These are phyloP conservation scores for Acanthococcus lagerstroemiae DNA, from an alignment of 2,888 invertebrate genomes.

Conservation along the genomic window DNA sequence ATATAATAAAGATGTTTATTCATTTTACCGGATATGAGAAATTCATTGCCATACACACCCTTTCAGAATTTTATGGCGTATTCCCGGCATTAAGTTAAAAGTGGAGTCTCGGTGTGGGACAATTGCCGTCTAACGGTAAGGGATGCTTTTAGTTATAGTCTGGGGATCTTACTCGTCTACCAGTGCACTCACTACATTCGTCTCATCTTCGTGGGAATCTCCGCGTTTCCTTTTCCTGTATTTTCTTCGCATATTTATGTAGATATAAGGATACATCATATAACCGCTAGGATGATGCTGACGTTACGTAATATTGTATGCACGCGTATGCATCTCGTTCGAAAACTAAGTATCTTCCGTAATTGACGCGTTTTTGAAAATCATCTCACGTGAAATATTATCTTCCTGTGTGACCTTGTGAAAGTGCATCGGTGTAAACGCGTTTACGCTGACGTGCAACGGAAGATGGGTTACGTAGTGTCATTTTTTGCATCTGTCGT, in stretches of 20 bases:
- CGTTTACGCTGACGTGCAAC: slow-evolving; percentile 5
- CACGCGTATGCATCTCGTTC: not conserved
- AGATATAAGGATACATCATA: not conserved
- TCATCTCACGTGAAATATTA: slow-evolving; percentile 24
- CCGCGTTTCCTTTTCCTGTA: slow-evolving; percentile 23
- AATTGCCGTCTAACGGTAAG: not conserved
- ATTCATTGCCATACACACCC: not conserved
- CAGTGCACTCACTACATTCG: not conserved
- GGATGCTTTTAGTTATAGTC: not conserved
- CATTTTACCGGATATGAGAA: not conserved
- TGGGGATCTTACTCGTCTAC: not conserved
- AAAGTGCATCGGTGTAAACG: not conserved
- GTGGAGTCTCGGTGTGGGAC: not conserved
- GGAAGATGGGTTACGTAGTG: slow-evolving; percentile 24
- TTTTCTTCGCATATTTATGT: not conserved
- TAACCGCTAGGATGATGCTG: not conserved
- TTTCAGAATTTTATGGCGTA: not conserved
- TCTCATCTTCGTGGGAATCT: slow-evolving; percentile 24
- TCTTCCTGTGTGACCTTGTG: slow-evolving; percentile 28
- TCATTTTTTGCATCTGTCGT: slow-evolving; percentile 18
- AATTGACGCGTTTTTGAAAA: slow-evolving; percentile 11
- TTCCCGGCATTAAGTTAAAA: not conserved
- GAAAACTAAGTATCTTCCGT: not conserved
- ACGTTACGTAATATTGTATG: not conserved
- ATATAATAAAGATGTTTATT: too few relatives aligned